Base-by-base conservation (phyloP, 1,140 invertebrate species). In the Sesamia nonagrioides region DNA sequence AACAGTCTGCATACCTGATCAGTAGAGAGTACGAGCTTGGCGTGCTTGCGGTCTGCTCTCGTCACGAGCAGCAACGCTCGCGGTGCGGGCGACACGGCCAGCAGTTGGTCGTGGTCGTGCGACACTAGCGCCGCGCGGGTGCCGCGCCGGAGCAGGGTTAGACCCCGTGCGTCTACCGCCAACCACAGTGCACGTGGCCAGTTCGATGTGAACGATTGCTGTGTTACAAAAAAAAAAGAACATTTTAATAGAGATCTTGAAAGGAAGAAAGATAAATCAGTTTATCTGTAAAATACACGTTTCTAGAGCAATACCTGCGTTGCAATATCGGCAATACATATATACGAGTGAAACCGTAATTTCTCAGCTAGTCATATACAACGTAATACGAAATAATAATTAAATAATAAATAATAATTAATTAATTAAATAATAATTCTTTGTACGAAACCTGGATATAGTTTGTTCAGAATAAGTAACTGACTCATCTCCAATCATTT, bases 131-230 rank as follows among this genome's bases (percentile, higher is more conserved):
- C 97, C 89, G 98, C 97, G 75, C 98, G 96, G 6, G 98, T 97
- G 72, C 98, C 97, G 88, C 98, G 97, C 87, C 99, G 98, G 74
- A 99, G 95, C 58, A 99, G 94, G 90, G 99, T 98, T 71, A 99
- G 96, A n/a, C 99, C 99, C 85, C 96, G 96, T 92, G 99, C 98
- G 95, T 99, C 98, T 5, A 99, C 97, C 11, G 98, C 98, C 60
- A 99, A 93, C 98, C 98, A 99, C 6, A 99, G 93, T 21, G 97
- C 96, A 78, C 97, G 95, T 77, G 98, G 98, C 98, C 99, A 99
- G 90, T 98, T 98, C 11, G 98, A 98, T 2, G 98, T 99, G 89
- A 99, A 99, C 17, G 98, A 98, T 97, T 99, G 98, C 97, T 98
- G 92, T 33, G 9, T 11, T 13, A 1, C 11, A 27, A 56, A 6